Evolutionary conservation across 2,888 invertebrate species (phyloP).

Genomic region (Candidula unifasciata): DNA sequence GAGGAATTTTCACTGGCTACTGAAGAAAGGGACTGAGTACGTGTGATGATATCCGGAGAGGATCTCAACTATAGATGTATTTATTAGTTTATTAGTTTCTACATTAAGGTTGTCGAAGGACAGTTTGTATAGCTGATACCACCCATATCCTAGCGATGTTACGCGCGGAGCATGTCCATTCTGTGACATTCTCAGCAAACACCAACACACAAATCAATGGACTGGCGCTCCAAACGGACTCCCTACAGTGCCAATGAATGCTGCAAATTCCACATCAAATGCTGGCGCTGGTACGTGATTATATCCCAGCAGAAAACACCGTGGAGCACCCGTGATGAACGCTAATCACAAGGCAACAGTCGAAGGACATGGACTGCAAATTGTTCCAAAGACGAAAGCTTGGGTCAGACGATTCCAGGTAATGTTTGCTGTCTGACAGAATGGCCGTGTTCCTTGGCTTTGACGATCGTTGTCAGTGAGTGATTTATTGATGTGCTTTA

Average conservation of each 20-base stretch:
- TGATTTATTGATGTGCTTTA: no score
- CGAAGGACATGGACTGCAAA: neutral
- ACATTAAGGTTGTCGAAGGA: neutral
- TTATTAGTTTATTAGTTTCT: no score
- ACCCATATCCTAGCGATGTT: neutral
- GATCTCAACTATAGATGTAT: no score
- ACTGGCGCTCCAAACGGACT: neutral
- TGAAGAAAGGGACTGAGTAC: no score
- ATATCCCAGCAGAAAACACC: slow-evolving; percentile 24
- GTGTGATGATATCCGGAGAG: no score
- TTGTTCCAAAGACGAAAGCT: neutral
- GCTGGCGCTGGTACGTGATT: slow-evolving; percentile 1
- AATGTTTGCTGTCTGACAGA: neutral
- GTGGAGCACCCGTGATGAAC: slow-evolving; percentile 31
- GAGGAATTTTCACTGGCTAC: no score
- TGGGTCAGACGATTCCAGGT: neutral
- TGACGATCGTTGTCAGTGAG: no score
- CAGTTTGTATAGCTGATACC: neutral
- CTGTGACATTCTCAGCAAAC: neutral
- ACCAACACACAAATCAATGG: neutral
- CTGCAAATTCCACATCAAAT: slow-evolving; percentile 22
- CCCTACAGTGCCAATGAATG: slow-evolving; percentile 23
- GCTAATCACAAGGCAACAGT: slow-evolving; percentile 27
- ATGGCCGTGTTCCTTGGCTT: no score
- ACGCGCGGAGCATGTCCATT: no score